A percentile compares a stretch with the other conserved stretches of the same genome.
These are phyloP conservation scores for Planococcus citri DNA, from an alignment of 1,140 invertebrate species.

Conservation along the genomic window DNA sequence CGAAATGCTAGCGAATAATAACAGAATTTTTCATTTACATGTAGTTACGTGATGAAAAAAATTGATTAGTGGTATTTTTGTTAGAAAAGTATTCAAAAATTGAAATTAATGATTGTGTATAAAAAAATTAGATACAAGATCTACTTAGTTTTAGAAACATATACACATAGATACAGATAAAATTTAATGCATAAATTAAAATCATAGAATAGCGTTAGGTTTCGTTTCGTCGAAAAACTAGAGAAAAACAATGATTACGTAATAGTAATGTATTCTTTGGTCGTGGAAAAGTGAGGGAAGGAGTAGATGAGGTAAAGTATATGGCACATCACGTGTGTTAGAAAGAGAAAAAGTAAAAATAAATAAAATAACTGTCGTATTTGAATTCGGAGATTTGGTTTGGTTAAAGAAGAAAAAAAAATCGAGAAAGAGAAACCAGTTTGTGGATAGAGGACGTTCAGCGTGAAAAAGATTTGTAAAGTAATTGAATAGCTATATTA, in stretches of 20 bases:
- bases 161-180: background rate
- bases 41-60: too few species aligned
- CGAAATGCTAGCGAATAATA: too few species aligned
- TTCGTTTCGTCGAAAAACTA: background rate
- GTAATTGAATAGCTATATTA: conserved; percentile 18
- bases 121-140: background rate
- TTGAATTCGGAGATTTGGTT: background rate
- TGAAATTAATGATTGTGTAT: too few species aligned
- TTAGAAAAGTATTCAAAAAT: too few species aligned
- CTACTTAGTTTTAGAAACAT: too few species aligned
- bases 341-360: background rate
- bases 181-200: background rate
- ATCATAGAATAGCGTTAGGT: background rate
- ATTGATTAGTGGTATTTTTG: too few species aligned
- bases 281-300: too few species aligned
- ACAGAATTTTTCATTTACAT: too few species aligned
- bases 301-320: too few species aligned
- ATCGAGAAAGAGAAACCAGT: conserved; percentile 10
- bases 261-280: background rate
- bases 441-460: conserved; percentile 3
- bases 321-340: too few species aligned
- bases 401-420: too few species aligned
- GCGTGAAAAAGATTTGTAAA: conserved; percentile 18
- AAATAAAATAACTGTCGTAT: conserved; percentile 8
- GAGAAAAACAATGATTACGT: background rate